These are phyloP conservation scores for Myrmophylax atrothorax DNA, from an alignment of 2,113 vertebrate species.

Conservation along the genomic window DNA sequence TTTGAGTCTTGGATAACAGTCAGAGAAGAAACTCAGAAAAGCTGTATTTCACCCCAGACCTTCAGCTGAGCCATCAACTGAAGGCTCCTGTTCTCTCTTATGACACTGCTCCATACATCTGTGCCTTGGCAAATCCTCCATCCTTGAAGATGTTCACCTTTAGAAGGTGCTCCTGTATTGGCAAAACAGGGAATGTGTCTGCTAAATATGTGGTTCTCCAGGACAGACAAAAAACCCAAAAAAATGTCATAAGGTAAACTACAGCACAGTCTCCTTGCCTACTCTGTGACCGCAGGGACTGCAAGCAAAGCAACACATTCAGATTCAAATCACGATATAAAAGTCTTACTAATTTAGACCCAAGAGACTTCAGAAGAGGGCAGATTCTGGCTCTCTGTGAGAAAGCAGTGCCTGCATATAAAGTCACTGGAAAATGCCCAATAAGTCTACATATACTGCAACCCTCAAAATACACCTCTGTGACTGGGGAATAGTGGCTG, in stretches of 20 bases:
- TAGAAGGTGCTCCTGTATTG: not conserved
- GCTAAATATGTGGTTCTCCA: not conserved
- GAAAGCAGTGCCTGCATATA: not conserved
- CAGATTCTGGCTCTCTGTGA: not conserved
- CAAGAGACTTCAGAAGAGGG: slow-evolving; percentile 29
- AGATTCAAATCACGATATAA: not conserved
- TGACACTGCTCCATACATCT: not conserved
- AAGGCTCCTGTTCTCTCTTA: not conserved
- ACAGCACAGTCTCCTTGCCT: not conserved
- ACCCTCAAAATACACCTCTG: not conserved
- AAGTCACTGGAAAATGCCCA: slow-evolving; percentile 5
- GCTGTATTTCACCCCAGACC: not conserved
- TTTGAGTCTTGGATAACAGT: not conserved
- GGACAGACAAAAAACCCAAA: not conserved
- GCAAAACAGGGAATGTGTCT: not conserved
- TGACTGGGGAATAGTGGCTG: not conserved
- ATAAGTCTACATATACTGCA: not conserved
- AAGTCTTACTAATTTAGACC: slow-evolving; percentile 37
- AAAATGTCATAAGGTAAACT: not conserved
- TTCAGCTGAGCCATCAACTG: not conserved
- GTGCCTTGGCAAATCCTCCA: not conserved
- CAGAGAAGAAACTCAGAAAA: not conserved
- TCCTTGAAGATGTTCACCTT: not conserved
- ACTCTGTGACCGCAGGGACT: not conserved
- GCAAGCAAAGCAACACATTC: not conserved